Percentiles rank a stretch among this genome's conserved stretches.
phyloP scores from a whole-genome alignment of 64 coral and sea anemone genomes.

The Exaiptasia diaphana region DNA sequence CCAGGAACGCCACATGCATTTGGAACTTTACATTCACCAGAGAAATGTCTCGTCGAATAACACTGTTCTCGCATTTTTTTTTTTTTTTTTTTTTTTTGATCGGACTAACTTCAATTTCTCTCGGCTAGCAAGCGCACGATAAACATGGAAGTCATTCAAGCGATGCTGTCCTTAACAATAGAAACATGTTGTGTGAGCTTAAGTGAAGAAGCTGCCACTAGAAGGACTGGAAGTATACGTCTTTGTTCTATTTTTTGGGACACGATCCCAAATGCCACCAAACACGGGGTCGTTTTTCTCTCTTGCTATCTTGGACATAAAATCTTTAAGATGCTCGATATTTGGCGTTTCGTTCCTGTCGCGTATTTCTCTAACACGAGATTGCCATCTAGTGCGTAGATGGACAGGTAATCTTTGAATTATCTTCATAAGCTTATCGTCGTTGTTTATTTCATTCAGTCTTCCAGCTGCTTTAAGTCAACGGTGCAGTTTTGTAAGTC shows the following conservation, averaged over 20 bases:
- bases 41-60: conserved; percentile 9
- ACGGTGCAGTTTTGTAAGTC: not conserved
- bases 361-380: not conserved
- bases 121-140: not conserved
- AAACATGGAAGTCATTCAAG: not conserved
- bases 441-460: not conserved
- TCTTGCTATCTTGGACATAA: not conserved
- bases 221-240: no score
- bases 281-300: conserved; percentile 13
- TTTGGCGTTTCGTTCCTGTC: not conserved
- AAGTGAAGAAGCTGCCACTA: no score
- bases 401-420: not conserved
- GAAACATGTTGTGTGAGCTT: no score
- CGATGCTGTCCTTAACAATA: not conserved
- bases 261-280: not conserved
- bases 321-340: not conserved
- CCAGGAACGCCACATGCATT: not conserved
- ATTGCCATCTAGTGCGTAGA: not conserved
- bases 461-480: not conserved
- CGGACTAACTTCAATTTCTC: conserved; percentile 35
- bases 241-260: no score
- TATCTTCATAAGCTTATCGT: not conserved
- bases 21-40: conserved; percentile 12
- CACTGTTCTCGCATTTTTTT: conserved; percentile 40
- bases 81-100: no score